Base-by-base conservation (phyloP, 1,140 invertebrate genomes). In the Trichonephila clavipes region DNA sequence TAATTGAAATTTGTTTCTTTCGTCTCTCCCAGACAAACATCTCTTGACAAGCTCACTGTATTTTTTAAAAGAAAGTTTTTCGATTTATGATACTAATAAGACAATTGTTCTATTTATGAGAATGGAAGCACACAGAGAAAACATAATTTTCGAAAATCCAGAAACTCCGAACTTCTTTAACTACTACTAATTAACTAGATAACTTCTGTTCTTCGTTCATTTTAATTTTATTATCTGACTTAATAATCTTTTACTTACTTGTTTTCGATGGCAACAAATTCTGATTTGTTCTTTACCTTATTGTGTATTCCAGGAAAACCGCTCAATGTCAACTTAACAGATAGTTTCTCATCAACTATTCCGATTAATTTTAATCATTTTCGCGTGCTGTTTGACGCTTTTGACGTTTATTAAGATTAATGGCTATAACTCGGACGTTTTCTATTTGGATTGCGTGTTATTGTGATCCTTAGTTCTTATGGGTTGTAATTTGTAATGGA, bases 371-470 rank as follows among this genome's bases (percentile, higher is more conserved):
- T 77, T 77, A 40, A 77, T 77, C 72, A 77, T 19, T 77, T 77
- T 77, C 72, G 28, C 72, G 72, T 77, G 72, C 34, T 14, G 12
- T 28, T 77, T 77, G 72, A 77, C 72, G 4, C 0, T 77, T 28
- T 7, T 69, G 72, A 77, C 72, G 72, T 77, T 28, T 77, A 34
- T 77, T 24, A 77, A 77, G 72, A 77, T 77, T 77, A 77, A 77
- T 77, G 10, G 24, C 72, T 77, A 28, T 28, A 40, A 77, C 72
- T 28, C 72, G 28, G 28, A 34, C 72, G 34, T 34, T 77, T 77
- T 18, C 72, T 34, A 34, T 77, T 77, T 77, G 34, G 28, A 77
- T 77, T 77, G 72, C 72, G 72, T 77, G 72, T 77, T 77, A 18
- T 34, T 77, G 72, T 77, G 28, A 77, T 14, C 72, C 34, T 77